Evolutionary conservation across 2,797 vertebrate species (phyloP).

Genomic region (Lacerta bilineata): DNA sequence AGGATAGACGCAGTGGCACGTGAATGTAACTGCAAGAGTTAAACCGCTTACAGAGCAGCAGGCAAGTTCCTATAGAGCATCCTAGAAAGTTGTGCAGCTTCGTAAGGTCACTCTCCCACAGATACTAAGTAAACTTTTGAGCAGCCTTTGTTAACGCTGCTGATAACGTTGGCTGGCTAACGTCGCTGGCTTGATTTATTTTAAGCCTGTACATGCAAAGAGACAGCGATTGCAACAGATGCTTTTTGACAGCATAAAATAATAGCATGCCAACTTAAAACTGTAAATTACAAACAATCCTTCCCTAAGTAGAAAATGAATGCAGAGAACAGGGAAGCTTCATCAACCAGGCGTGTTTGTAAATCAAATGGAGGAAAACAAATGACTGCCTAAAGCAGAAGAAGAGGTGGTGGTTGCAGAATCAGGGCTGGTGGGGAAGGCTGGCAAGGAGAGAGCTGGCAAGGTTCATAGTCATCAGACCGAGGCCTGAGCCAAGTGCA

Average conservation of each 20-base stretch:
- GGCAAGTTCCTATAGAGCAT: not conserved
- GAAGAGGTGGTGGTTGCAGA: not conserved
- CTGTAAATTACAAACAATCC: conserved; percentile 77
- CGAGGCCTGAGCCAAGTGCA: not conserved
- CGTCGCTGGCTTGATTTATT: conserved; percentile 50
- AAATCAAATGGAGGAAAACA: conserved; percentile 77
- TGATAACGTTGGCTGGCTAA: conserved; percentile 46
- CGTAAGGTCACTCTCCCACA: conserved; percentile 23
- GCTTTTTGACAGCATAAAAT: conserved; percentile 74
- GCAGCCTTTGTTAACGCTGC: conserved; percentile 5
- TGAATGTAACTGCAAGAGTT: not conserved
- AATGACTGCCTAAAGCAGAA: conserved; percentile 66
- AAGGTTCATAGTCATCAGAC: not conserved
- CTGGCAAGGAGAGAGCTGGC: not conserved
- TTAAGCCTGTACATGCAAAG: conserved; percentile 51
- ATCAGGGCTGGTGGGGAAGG: not conserved
- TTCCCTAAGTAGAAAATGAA: conserved; percentile 76
- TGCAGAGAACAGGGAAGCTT: conserved; percentile 67
- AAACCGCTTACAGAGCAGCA: not conserved
- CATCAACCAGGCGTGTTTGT: conserved; percentile 70
- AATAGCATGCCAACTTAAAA: conserved; percentile 69
- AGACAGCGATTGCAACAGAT: conserved; percentile 66
- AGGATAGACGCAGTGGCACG: not conserved
- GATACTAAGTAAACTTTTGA: conserved; percentile 42
- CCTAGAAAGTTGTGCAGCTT: conserved; percentile 11